Percentiles rank a stretch among this genome's conserved stretches.
These are phyloP conservation scores for Pelmatolapia mariae DNA, from an alignment of 2,113 vertebrate genomes.

Conservation along the genomic window DNA sequence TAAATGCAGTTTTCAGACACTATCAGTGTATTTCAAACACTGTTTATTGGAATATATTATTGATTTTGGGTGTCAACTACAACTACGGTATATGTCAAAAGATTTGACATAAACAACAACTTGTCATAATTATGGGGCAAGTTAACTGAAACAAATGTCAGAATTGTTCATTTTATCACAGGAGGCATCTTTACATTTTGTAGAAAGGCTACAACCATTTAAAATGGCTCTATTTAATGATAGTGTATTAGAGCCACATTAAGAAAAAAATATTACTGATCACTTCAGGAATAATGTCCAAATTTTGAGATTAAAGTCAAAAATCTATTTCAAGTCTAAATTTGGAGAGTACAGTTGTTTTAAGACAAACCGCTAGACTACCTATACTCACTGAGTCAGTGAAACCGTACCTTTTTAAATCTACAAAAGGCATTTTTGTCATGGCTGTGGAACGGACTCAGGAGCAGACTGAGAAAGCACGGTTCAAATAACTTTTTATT, in stretches of 20 bases:
- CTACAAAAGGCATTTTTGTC: background rate
- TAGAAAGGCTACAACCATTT: background rate
- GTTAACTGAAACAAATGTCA: background rate
- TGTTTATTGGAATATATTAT: background rate
- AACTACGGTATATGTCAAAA: background rate
- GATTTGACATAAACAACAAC: background rate
- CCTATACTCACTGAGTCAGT: background rate
- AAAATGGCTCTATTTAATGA: background rate
- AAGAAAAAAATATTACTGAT: background rate
- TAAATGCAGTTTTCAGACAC: background rate
- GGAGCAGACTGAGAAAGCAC: background rate
- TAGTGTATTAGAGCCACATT: background rate
- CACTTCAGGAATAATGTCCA: background rate
- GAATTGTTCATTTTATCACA: too few relatives aligned
- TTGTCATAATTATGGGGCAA: background rate
- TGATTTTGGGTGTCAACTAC: background rate
- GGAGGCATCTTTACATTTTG: background rate
- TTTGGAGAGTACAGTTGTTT: background rate
- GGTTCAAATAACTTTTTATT: background rate
- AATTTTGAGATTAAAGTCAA: background rate
- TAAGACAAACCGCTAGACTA: background rate
- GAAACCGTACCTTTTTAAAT: background rate
- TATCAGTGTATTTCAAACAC: too few relatives aligned
- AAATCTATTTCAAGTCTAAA: background rate
- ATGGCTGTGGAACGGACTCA: fast-evolving